Percentiles rank a stretch among this genome's conserved stretches.
These are phyloP conservation scores for Gastrophysa polygoni DNA, from an alignment of 2,888 invertebrate species.

Conservation along the genomic window DNA sequence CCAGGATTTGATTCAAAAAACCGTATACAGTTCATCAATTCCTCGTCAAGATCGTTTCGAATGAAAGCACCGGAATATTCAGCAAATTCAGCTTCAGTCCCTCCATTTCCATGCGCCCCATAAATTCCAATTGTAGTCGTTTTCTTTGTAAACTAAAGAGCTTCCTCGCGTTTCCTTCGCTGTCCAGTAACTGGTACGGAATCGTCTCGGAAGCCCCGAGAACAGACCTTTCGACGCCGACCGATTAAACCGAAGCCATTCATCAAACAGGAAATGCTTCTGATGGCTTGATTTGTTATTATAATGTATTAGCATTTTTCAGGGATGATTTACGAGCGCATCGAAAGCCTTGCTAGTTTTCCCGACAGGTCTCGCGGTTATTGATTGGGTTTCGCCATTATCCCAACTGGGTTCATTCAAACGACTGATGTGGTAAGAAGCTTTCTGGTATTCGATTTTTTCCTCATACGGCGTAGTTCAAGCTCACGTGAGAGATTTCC, in stretches of 20 bases:
- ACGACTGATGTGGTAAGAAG: neutral
- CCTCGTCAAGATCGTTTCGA: too few relatives aligned
- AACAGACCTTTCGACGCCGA: neutral
- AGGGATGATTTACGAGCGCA: neutral
- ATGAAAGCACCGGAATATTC: too few relatives aligned
- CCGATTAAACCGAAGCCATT: neutral
- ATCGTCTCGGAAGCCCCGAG: neutral
- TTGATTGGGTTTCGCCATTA: slow-evolving; percentile 10
- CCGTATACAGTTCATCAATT: too few relatives aligned
- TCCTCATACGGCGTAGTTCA: too few relatives aligned
- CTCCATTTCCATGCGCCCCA: too few relatives aligned
- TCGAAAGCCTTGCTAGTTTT: neutral
- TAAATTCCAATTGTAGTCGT: neutral
- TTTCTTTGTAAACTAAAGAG: neutral
- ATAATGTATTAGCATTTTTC: neutral
- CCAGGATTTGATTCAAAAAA: too few relatives aligned
- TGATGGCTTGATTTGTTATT: neutral
- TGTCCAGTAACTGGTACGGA: neutral
- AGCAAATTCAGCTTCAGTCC: too few relatives aligned
- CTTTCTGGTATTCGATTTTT: too few relatives aligned
- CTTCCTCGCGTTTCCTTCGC: neutral
- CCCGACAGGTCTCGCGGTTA: neutral
- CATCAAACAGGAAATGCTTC: neutral
- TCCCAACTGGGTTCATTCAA: neutral
- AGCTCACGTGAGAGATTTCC: too few relatives aligned